Percentiles rank a stretch among this genome's conserved stretches.
Conservation (phyloP, 2,888 invertebrate species). For the Chelonus formosanus region DNA sequence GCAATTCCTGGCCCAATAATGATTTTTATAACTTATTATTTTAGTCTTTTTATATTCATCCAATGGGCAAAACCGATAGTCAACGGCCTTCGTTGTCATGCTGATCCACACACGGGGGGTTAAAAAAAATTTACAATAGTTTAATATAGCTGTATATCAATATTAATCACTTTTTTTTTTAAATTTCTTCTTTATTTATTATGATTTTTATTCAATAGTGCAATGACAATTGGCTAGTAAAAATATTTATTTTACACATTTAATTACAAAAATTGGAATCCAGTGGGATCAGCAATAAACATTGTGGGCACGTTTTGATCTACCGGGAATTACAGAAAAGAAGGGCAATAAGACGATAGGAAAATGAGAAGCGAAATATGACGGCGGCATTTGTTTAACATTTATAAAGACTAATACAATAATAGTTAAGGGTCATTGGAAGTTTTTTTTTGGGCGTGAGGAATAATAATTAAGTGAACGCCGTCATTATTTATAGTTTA, state of each 20-base stretch:
- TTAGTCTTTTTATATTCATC: conserved; percentile 39
- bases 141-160: conserved; percentile 5
- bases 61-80: conserved; percentile 44
- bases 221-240: conserved; percentile 11
- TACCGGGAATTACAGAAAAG: conserved; percentile 36
- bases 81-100: conserved; percentile 35
- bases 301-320: conserved; percentile 4
- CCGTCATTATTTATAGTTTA: neutral
- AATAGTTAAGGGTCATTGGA: no score
- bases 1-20: conserved; percentile 65
- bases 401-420: no score
- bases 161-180: conserved; percentile 16
- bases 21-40: conserved; percentile 46
- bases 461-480: no score
- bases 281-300: neutral
- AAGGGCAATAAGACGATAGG: conserved; percentile 42
- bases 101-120: conserved; percentile 33
- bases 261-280: neutral
- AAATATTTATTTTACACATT: neutral
- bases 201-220: neutral
- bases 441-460: no score
- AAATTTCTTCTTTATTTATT: conserved; percentile 18
- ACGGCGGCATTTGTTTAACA: conserved; percentile 28
- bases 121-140: conserved; percentile 35
- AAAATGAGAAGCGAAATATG: conserved; percentile 40